These are phyloP conservation scores for Notoglanidium macrostoma DNA, from an alignment of 2,797 vertebrate genomes.

Conservation along the genomic window DNA sequence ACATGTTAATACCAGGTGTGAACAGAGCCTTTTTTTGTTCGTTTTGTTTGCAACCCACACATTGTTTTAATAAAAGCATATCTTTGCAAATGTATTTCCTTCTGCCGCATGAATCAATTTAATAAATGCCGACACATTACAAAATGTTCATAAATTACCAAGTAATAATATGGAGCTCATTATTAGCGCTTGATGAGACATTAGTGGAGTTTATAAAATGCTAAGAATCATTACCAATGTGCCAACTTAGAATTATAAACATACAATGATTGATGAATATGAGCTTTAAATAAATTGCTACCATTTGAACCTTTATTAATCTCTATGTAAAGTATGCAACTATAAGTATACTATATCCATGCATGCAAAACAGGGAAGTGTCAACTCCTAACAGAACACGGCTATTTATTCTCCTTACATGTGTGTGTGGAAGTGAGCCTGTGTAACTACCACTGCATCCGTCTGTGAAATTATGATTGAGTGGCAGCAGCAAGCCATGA, in stretches of 20 bases:
- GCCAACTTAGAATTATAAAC: background rate
- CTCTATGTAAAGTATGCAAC: background rate
- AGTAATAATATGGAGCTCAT: background rate
- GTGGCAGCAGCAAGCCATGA: slow-evolving; percentile 72
- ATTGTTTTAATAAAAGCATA: background rate
- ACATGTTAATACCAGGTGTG: too few relatives aligned
- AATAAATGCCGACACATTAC: background rate
- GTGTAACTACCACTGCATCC: slow-evolving; percentile 21
- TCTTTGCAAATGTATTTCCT: background rate
- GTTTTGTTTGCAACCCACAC: background rate
- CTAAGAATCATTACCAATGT: background rate
- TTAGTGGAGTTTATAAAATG: background rate
- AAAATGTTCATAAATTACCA: background rate
- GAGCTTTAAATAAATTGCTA: background rate
- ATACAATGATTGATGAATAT: background rate
- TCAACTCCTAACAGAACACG: background rate
- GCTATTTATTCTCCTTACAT: background rate
- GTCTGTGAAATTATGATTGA: slow-evolving; percentile 68
- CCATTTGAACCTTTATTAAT: background rate
- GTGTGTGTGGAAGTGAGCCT: slow-evolving; percentile 15
- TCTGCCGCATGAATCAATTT: background rate
- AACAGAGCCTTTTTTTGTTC: background rate
- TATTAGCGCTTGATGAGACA: background rate
- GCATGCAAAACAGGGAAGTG: background rate
- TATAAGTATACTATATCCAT: background rate